phyloP scores from a whole-genome alignment of 2,888 invertebrate genomes.

The Serripes groenlandicus region DNA sequence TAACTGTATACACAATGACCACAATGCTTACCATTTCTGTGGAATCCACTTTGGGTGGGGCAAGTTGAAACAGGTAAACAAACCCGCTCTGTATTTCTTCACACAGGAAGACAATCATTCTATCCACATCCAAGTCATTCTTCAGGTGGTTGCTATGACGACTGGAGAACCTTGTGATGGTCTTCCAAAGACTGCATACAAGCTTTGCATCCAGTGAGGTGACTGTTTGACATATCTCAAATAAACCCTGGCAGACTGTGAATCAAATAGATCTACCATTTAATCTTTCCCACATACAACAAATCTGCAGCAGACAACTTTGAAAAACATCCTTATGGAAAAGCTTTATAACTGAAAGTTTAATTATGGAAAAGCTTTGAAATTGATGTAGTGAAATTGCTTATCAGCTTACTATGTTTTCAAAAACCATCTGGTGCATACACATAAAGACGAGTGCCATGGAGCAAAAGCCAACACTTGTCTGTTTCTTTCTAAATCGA shows the following conservation, averaged over 20 bases:
- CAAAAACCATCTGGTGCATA: too few species aligned
- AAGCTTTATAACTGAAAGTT: too few species aligned
- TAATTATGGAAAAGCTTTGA: too few species aligned
- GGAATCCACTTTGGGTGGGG: slow-evolving; percentile 63
- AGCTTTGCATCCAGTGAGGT: slow-evolving; percentile 82
- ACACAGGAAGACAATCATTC: slow-evolving; percentile 77
- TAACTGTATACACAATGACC: too few species aligned
- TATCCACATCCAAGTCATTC: slow-evolving; percentile 74
- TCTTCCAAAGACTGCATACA: slow-evolving; percentile 82
- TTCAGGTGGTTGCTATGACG: slow-evolving; percentile 74
- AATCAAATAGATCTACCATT: neutral
- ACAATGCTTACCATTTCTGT: slow-evolving; percentile 62
- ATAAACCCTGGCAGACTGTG: slow-evolving; percentile 80
- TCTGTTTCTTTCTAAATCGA: too few species aligned
- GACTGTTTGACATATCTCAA: slow-evolving; percentile 80
- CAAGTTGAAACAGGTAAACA: slow-evolving; percentile 76
- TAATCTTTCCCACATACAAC: too few species aligned
- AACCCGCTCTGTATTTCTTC: slow-evolving; percentile 75
- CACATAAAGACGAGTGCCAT: too few species aligned
- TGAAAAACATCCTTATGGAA: too few species aligned
- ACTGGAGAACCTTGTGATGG: slow-evolving; percentile 79
- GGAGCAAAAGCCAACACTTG: too few species aligned
- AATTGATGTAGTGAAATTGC: too few species aligned
- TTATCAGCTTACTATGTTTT: too few species aligned
- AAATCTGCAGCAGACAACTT: too few species aligned